These are phyloP conservation scores for Trichonephila inaurata DNA, from an alignment of 1,140 invertebrate species.

Conservation along the genomic window DNA sequence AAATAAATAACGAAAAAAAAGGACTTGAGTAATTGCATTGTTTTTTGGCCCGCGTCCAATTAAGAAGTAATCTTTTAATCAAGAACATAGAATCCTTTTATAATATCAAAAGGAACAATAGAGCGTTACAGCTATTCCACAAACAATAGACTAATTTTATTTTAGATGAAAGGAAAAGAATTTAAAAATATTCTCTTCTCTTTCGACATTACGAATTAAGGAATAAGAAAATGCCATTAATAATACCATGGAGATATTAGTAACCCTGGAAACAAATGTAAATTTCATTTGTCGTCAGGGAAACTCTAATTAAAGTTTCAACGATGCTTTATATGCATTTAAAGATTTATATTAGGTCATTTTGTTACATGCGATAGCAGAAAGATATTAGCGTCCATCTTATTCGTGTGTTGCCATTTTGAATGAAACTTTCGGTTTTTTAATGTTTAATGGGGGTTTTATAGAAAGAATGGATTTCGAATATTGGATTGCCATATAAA, in stretches of 20 bases:
- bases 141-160: conserved; percentile 54
- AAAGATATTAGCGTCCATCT: not conserved
- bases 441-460: not conserved
- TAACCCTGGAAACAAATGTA: conserved; percentile 18
- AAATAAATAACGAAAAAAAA: conserved; percentile 2
- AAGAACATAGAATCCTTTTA: conserved; percentile 23
- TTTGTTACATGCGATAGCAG: not conserved
- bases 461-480: not conserved
- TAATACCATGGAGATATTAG: conserved; percentile 11
- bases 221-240: conserved; percentile 23
- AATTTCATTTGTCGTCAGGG: conserved; percentile 26
- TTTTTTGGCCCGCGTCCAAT: conserved; percentile 34
- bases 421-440: not conserved
- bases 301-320: conserved; percentile 16
- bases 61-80: conserved; percentile 46
- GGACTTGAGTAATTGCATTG: conserved; percentile 28
- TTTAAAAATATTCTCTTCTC: conserved; percentile 18
- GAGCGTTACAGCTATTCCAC: not conserved
- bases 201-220: conserved; percentile 2
- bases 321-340: not conserved
- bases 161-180: not conserved
- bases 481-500: not conserved
- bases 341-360: conserved; percentile 1
- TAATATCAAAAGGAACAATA: conserved; percentile 28
- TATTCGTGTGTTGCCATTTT: not conserved